Evolutionary conservation across 2,888 invertebrate species (phyloP).

Genomic region (Cryptocephalus moraei): DNA sequence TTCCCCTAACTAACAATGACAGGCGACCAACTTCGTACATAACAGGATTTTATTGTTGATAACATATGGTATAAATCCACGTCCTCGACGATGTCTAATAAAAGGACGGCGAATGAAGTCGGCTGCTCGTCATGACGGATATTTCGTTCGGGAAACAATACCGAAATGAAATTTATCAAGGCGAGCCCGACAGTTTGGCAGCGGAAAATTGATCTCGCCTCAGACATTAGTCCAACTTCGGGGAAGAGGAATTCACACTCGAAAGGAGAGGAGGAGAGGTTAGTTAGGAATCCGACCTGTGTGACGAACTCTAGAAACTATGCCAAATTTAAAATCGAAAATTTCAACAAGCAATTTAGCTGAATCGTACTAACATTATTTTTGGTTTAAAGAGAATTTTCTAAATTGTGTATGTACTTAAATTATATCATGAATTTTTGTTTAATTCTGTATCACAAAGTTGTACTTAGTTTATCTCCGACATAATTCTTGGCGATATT

Average conservation of each 20-base stretch:
- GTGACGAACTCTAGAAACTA: too few relatives aligned
- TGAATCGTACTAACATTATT: too few relatives aligned
- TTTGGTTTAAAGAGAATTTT: too few relatives aligned
- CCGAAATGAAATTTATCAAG: slow-evolving; percentile 30
- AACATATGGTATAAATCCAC: slow-evolving; percentile 24
- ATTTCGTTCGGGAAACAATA: slow-evolving; percentile 30
- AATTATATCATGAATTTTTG: too few relatives aligned
- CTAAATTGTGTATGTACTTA: too few relatives aligned
- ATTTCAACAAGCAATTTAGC: too few relatives aligned
- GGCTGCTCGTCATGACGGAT: slow-evolving; percentile 30
- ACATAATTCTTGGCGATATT: too few relatives aligned
- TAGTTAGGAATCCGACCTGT: too few relatives aligned
- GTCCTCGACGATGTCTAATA: slow-evolving; percentile 21
- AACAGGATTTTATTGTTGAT: slow-evolving; percentile 20
- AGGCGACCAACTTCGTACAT: slow-evolving; percentile 18
- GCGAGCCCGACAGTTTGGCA: slow-evolving; percentile 27
- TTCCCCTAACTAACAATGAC: slow-evolving; percentile 12
- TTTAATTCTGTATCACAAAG: too few relatives aligned
- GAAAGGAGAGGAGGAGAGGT: too few relatives aligned
- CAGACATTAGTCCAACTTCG: slow-evolving; percentile 15
- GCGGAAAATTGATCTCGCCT: slow-evolving; percentile 26
- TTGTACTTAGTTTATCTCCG: too few relatives aligned
- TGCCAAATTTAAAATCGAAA: too few relatives aligned
- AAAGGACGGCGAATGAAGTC: slow-evolving; percentile 27
- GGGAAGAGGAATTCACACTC: not conserved